Evolutionary conservation across 1,140 invertebrate species (phyloP), one percentile per base, ranked within the genome.

Genomic region (Aphaenogaster rudis): DNA sequence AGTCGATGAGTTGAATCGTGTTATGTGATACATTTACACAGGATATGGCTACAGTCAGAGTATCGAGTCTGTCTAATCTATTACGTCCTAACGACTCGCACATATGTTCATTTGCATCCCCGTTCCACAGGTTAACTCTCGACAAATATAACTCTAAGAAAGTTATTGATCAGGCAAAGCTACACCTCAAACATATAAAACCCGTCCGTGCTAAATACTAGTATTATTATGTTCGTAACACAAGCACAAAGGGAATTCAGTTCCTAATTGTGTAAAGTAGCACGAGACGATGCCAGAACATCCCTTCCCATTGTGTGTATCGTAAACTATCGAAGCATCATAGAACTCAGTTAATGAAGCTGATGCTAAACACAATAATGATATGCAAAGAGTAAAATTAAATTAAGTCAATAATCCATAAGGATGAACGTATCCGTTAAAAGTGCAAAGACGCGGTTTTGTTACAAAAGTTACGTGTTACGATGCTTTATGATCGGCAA

Each of bases 311-410:
- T 50, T 50, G 45, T 50, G 36, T 76, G 76, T 80, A 61, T 90
- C 57, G 52, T 71, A 48, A 54, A 74, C 42, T 88, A 88, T 91
- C 77, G 42, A 91, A 90, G 81, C 88, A 93, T 90, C 66, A 81
- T 81, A 91, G 33, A 93, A 93, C 87, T 88, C 76, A 91, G 88
- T 93, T 84, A 89, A 91, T 86, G 76, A 93, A 93, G 92, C 91
- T 86, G 87, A 91, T 91, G 84, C 61, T 88, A 88, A 87, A 89
- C 67, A 64, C 3, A 89, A 88, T 57, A 74, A 50, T 88, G 63
- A 69, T 79, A 76, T 69, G 39, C 71, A 21, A 59, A 79, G 57
- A 86, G 52, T 80, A 77, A 88, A 86, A 72, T n/a, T 13, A 80
- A 90, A 90, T 86, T 52, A 86, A 78, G 61, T 86, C 61, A 48